Conservation (phyloP, 2,797 vertebrate species). For the Malurus splendens region DNA sequence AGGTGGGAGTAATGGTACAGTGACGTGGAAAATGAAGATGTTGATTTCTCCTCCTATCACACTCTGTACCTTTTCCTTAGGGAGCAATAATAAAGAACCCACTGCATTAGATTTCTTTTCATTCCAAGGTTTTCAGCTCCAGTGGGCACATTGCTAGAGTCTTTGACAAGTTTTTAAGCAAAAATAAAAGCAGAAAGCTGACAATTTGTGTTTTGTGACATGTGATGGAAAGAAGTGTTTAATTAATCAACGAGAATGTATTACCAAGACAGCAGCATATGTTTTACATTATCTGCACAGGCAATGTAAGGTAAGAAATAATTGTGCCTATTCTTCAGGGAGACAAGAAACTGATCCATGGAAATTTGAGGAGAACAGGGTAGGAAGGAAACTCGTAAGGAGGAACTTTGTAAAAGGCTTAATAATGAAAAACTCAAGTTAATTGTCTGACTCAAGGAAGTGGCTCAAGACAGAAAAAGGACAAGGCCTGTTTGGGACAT, state of each 20-base stretch:
- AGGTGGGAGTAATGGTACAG: neutral
- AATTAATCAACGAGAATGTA: slow-evolving; percentile 29
- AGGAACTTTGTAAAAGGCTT: neutral
- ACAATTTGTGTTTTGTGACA: neutral
- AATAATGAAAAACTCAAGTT: neutral
- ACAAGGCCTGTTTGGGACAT: neutral
- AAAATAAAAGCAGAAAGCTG: slow-evolving; percentile 20
- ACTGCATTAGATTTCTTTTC: neutral
- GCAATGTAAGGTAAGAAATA: slow-evolving; percentile 22
- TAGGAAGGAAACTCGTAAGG: neutral
- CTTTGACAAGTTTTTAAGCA: slow-evolving; percentile 5
- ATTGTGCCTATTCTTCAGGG: neutral
- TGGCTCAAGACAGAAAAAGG: neutral
- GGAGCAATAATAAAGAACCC: neutral
- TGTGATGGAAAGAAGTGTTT: slow-evolving; percentile 27
- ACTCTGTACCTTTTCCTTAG: neutral
- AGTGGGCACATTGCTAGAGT: neutral
- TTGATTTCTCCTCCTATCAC: neutral
- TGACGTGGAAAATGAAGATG: neutral
- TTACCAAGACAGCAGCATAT: slow-evolving; percentile 23
- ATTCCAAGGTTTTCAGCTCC: neutral
- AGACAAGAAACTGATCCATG: neutral
- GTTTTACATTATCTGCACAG: slow-evolving; percentile 32
- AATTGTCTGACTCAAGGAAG: neutral
- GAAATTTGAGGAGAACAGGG: neutral